A percentile compares a stretch with the other conserved stretches of the same genome.
Evolutionary conservation across 1,140 invertebrate species (phyloP).

Genomic region (Trachymyrmex septentrionalis): DNA sequence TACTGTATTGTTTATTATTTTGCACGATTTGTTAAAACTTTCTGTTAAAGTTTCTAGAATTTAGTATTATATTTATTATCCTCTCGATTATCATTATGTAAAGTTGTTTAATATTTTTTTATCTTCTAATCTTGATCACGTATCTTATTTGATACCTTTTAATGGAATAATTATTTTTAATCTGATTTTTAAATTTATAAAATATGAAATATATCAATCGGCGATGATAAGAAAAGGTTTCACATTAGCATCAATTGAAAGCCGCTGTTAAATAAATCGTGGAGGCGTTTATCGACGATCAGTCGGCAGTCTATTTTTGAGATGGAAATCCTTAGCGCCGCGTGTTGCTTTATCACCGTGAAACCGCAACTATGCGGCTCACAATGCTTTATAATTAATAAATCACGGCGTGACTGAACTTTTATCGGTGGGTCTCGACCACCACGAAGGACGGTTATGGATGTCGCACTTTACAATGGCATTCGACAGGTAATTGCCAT

Average conservation of each 20-base stretch:
- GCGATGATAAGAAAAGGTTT: not conserved
- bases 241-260: slow-evolving; percentile 24
- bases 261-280: slow-evolving; percentile 53
- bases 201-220: not conserved
- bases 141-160: not conserved
- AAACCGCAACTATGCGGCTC: slow-evolving; percentile 59
- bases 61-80: not conserved
- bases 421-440: slow-evolving; percentile 49
- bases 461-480: slow-evolving; percentile 58
- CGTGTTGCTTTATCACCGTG: slow-evolving; percentile 59
- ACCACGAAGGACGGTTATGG: slow-evolving; percentile 58
- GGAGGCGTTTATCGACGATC: slow-evolving; percentile 44
- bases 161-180: not conserved
- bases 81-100: not conserved
- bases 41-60: not conserved
- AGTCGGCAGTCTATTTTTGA: slow-evolving; percentile 50
- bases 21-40: not conserved
- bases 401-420: slow-evolving; percentile 62
- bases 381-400: slow-evolving; percentile 65
- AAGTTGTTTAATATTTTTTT: not conserved
- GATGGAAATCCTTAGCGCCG: slow-evolving; percentile 56
- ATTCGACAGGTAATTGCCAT: slow-evolving; percentile 57
- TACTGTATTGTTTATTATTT: slow-evolving; percentile 3
- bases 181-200: not conserved
- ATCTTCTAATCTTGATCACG: not conserved